Evolutionary conservation across 2,888 invertebrate genomes (phyloP), one percentile per base, ranked within the genome.

Genomic region (Blera fallax): DNA sequence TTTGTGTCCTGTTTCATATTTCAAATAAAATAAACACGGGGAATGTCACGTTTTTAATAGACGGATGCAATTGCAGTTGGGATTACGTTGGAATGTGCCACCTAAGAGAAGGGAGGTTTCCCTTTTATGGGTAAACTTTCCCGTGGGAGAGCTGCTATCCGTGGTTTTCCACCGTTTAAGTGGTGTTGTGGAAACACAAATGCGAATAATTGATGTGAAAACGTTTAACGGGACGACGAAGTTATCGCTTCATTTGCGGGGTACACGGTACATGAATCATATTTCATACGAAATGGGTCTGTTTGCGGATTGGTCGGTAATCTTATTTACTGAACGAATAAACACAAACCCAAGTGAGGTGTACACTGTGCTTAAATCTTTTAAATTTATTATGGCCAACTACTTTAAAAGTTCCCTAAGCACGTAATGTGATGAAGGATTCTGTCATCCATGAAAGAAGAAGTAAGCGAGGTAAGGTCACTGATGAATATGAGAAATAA

Each of bases 21-120:
- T 73, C 69, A 78, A 78, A 77, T 58, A 73, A 78, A 87, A 87
- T 58, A 87, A 87, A 87, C 78, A 82, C 67, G 56, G n/a, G 10
- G 82, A 87, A 87, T 87, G 87, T 87, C 87, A 87, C 87, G 82
- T 87, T 87, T 87, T 82, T 82, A 82, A 82, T 87, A 82, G 87
- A 78, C 62, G 69, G 32, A 45, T 82, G 77, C 87, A 82, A 73
- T 82, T 87, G 82, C 87, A 87, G 34, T 56, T 54, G 64, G 64
- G 43, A 67, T 72, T 67, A 48, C 48, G 43, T 18, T 50, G 65
- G 40, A 69, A 54, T 85, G 80, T 76, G 56, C 40, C 29, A 7
- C 24, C 10, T 16, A n/a, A 52, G 18, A 14, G 54, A 16, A 16
- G 7, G 65, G 3, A 43, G 29, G 11, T 21, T 77, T 52, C 21